A percentile compares a stretch with the other conserved stretches of the same genome.
Conservation (phyloP, 2,888 invertebrate species). For the Rambutsinella grinnellia region DNA sequence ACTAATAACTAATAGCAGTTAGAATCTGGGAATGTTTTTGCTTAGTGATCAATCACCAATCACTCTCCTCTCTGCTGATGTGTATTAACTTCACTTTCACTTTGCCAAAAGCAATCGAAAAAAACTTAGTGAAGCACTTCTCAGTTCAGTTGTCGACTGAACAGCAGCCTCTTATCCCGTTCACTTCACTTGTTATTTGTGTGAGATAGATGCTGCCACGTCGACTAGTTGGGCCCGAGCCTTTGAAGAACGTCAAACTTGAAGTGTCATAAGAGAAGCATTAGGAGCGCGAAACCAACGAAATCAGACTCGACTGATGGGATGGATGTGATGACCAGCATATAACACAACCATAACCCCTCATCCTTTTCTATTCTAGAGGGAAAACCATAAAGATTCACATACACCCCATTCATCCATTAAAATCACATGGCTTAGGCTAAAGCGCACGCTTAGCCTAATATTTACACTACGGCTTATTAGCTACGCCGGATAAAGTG, state of each 20-base stretch:
- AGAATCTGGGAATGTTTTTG: neutral
- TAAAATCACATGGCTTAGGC: too few species aligned
- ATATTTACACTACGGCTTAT: too few species aligned
- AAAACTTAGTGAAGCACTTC: neutral
- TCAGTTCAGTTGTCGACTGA: neutral
- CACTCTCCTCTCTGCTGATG: neutral
- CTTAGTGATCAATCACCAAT: neutral
- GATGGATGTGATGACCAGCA: too few species aligned
- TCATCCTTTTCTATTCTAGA: too few species aligned
- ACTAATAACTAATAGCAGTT: neutral
- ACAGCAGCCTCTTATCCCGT: constrained; percentile 1
- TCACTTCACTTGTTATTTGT: neutral
- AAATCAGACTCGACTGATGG: too few species aligned
- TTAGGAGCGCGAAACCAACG: neutral
- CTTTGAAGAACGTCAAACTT: constrained; percentile 34
- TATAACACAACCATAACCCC: too few species aligned
- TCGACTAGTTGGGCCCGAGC: constrained; percentile 29
- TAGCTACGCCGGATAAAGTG: too few species aligned
- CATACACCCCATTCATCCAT: too few species aligned
- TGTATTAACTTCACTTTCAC: too few species aligned
- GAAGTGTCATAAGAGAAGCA: constrained; percentile 36
- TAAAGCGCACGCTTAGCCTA: too few species aligned
- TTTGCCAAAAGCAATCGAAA: neutral
- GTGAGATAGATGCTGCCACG: constrained; percentile 27
- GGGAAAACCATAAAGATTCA: too few species aligned